phyloP scores from a whole-genome alignment of 2,888 invertebrate species.

The Scaeva pyrastri region DNA sequence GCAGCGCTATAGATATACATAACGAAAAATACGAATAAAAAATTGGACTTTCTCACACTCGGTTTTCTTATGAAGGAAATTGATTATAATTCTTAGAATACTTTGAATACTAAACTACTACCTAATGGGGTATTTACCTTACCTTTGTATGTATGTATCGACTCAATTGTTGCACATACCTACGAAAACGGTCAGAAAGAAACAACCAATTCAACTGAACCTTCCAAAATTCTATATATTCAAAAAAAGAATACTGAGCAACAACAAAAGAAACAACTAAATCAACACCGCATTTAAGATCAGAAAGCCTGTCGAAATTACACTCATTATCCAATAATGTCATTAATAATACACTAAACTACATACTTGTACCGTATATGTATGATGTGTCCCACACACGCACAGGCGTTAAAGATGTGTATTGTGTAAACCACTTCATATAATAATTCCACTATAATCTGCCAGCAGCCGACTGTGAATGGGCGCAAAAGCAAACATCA shows the following conservation, averaged over 20 bases:
- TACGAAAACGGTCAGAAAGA: neutral
- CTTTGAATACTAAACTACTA: too few relatives aligned
- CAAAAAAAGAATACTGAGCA: slow-evolving; percentile 16
- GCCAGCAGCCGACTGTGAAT: slow-evolving; percentile 40
- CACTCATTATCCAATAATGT: slow-evolving; percentile 75
- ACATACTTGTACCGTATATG: slow-evolving; percentile 55
- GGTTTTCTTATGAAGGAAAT: too few relatives aligned
- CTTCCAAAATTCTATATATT: neutral
- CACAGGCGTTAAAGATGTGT: slow-evolving; percentile 67
- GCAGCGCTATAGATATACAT: too few relatives aligned
- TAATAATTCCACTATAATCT: slow-evolving; percentile 30
- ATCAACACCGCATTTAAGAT: slow-evolving; percentile 65
- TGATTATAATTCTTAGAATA: too few relatives aligned
- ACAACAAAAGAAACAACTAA: slow-evolving; percentile 60
- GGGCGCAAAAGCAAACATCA: slow-evolving; percentile 72
- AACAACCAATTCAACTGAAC: neutral
- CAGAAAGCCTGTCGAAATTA: slow-evolving; percentile 59
- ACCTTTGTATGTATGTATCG: too few relatives aligned
- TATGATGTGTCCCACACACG: slow-evolving; percentile 60
- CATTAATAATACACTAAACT: slow-evolving; percentile 60
- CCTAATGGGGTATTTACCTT: too few relatives aligned
- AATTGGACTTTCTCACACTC: too few relatives aligned
- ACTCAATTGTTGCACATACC: too few relatives aligned
- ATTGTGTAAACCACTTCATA: slow-evolving; percentile 67
- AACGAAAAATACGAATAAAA: too few relatives aligned